Base-by-base conservation (phyloP, 2,888 invertebrate species). In the Trisateles emortualis region DNA sequence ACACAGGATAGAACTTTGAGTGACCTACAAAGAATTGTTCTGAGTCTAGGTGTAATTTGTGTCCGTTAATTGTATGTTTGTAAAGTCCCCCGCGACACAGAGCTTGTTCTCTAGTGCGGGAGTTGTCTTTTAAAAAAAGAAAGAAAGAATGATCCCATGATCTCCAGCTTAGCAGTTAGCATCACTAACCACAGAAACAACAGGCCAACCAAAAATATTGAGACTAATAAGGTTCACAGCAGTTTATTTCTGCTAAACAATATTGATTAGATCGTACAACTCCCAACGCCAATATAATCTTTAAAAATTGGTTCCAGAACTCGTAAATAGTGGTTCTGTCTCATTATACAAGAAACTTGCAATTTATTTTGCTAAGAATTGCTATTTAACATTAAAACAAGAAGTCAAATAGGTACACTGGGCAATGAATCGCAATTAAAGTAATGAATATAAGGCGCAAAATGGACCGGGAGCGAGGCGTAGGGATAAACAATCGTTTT, bases 381-480 rank as follows among this genome's bases (percentile, higher is more conserved):
- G 44, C 42, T 47, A 52, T 52, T 36, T 19, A 44, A 45, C 43
- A 49, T 46, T 26, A 39, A 53, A 59, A 47, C 24, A 36, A 45
- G 55, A 53, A 53, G 22, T 67, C 26, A 29, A 52, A 49, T 39
- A 48, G 16, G 29, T 38, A 42, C 35, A 40, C 26, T 36, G 24
- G 32, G 24, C 32, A 49, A 48, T 17, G 48, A 53, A 48, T 48
- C 10, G 38, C 46, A 46, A 54, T 49, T 50, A 62, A 53, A 48
- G 36, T 49, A 56, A 61, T 52, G 17, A 65, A 60, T 41, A 30
- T 53, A 17, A 44, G 29, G 17, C 39, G 32, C 35, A 39, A 44
- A 54, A 54, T 33, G 22, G 33, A 51, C 11, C 11, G 22, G 11
- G 16, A 41, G 19, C 29, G 24, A 65, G 41, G 33, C 36, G 14